Evolutionary conservation across 2,113 vertebrate species (phyloP).

Genomic region (Centrocercus urophasianus): DNA sequence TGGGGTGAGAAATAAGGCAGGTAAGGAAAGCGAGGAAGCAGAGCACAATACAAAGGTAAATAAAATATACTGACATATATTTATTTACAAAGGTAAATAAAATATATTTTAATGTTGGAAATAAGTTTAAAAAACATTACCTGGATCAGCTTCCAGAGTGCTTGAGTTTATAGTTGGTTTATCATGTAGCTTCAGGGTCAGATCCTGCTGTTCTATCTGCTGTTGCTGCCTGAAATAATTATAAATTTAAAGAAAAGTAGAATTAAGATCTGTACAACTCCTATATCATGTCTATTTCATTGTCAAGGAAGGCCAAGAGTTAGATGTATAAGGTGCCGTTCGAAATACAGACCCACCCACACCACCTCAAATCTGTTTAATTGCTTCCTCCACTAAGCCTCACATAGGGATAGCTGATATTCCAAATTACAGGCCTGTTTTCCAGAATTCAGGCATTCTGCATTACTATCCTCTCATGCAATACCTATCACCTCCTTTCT

Average conservation of each 20-base stretch:
- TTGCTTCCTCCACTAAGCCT: neutral
- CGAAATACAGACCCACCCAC: neutral
- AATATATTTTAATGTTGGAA: neutral
- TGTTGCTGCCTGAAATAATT: slow-evolving; percentile 74
- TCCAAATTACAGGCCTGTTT: neutral
- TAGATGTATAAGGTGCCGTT: neutral
- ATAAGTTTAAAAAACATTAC: slow-evolving; percentile 36
- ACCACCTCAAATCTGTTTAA: neutral
- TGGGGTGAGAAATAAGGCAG: neutral
- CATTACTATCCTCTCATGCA: neutral
- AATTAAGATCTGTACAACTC: neutral
- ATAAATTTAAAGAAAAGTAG: neutral
- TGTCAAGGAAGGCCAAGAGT: neutral
- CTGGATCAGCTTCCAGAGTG: slow-evolving; percentile 39
- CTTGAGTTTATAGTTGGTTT: slow-evolving; percentile 47
- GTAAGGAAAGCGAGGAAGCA: neutral
- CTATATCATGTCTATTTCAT: neutral
- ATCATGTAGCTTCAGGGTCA: neutral
- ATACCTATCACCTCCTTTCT: neutral
- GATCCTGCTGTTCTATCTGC: slow-evolving; percentile 51
- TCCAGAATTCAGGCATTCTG: neutral
- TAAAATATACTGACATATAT: neutral
- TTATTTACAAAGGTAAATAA: neutral
- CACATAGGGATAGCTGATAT: neutral
- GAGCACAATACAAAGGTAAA: neutral